Percentiles rank a stretch among this genome's conserved stretches.
These are phyloP conservation scores for Paratilapia polleni DNA, from an alignment of 2,113 vertebrate genomes.

Conservation along the genomic window DNA sequence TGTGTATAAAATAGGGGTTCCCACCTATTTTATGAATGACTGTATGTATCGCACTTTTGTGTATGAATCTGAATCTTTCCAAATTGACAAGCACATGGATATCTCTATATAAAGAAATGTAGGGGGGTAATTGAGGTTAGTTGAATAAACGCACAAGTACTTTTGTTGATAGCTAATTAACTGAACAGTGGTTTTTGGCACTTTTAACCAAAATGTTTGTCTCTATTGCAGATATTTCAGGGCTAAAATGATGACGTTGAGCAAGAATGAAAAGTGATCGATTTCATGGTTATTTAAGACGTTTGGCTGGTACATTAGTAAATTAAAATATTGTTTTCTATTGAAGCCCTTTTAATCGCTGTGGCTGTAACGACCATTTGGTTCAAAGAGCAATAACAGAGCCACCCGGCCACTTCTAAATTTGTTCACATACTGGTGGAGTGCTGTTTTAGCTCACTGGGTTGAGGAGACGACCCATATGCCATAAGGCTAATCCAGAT, in stretches of 20 bases:
- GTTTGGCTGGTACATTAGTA: neutral
- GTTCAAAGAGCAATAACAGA: neutral
- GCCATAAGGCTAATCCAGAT: no score
- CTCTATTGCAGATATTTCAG: neutral
- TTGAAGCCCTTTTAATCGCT: neutral
- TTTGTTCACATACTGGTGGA: no score
- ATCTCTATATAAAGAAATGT: no score
- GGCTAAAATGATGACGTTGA: neutral
- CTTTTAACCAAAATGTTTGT: neutral
- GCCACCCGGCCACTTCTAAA: no score
- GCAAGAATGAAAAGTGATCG: neutral
- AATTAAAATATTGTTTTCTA: neutral
- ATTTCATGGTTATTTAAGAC: neutral
- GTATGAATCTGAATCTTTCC: no score
- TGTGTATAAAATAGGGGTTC: no score
- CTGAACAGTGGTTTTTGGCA: neutral
- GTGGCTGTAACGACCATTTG: fast-evolving
- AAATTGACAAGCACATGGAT: no score
- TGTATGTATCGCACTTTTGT: no score
- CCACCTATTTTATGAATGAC: no score
- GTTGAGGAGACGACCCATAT: no score
- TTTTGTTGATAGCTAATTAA: neutral
- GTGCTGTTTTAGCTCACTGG: no score
- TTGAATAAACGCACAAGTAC: neutral
- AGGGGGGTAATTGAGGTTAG: neutral